These are phyloP conservation scores for Ardeotis arabs DNA, from an alignment of 2,113 vertebrate species.

Conservation along the genomic window DNA sequence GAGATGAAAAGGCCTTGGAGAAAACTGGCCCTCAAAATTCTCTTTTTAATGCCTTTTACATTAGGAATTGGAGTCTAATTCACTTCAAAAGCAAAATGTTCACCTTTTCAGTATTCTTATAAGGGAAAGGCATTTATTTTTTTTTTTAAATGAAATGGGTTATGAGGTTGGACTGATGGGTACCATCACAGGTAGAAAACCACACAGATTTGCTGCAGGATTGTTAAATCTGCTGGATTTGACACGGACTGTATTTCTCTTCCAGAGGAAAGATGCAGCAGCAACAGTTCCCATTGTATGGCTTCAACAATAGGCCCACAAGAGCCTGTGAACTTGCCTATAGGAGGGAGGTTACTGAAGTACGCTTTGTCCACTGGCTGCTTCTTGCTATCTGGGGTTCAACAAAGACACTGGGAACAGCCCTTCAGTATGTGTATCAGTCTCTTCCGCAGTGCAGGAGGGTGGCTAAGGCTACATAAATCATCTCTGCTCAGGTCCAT, in stretches of 20 bases:
- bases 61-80: neutral
- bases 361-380: accelerated
- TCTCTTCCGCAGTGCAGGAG: accelerated
- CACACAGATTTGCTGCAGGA: neutral
- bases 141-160: neutral
- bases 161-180: neutral
- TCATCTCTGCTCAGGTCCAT: neutral
- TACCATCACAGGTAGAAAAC: neutral
- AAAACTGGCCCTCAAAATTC: neutral
- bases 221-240: neutral
- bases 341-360: neutral
- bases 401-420: neutral
- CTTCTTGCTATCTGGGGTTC: neutral
- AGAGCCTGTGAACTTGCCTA: neutral
- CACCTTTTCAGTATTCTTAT: neutral
- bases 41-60: neutral
- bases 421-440: neutral
- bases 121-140: neutral
- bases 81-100: neutral
- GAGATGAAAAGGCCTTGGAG: neutral
- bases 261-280: neutral
- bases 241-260: neutral
- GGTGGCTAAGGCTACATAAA: neutral
- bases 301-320: neutral
- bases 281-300: neutral